A percentile compares a stretch with the other conserved stretches of the same genome.
phyloP scores from a whole-genome alignment of 2,113 vertebrate species.

The Embiotoca jacksoni region DNA sequence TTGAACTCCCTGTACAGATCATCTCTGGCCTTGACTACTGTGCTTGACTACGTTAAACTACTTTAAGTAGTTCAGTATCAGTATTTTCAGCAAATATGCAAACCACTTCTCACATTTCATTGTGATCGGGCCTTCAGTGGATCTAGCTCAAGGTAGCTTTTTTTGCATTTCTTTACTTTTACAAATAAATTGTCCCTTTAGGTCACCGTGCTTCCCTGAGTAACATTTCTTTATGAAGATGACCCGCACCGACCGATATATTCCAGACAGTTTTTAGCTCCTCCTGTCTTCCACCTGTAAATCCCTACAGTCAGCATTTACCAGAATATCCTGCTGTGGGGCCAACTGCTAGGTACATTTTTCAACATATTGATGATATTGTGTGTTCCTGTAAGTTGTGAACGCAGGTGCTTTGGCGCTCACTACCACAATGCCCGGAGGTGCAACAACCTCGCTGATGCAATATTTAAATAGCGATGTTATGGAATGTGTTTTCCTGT shows the following conservation, averaged over 20 bases:
- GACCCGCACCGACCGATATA: constrained; percentile 48
- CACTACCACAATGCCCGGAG: constrained; percentile 24
- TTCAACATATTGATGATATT: constrained; percentile 51
- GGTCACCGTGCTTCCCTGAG: constrained; percentile 46
- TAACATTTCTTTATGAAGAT: constrained; percentile 61
- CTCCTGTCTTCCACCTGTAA: constrained; percentile 42
- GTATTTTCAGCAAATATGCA: constrained; percentile 13
- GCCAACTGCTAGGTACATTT: constrained; percentile 53
- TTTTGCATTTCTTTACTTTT: constrained; percentile 20
- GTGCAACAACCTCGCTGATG: constrained; percentile 13
- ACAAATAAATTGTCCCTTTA: constrained; percentile 53
- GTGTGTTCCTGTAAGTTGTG: constrained; percentile 21
- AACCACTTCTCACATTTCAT: constrained; percentile 17
- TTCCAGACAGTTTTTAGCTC: constrained; percentile 60
- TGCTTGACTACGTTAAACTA: too few species aligned
- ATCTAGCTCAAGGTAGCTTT: constrained; percentile 4
- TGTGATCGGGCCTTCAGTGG: not conserved
- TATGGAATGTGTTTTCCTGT: constrained; percentile 10
- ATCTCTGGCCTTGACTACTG: not conserved
- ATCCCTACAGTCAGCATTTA: constrained; percentile 63
- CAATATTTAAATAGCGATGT: constrained; percentile 27
- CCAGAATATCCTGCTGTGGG: constrained; percentile 35
- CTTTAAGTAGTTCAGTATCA: constrained; percentile 11
- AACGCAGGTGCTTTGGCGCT: constrained; percentile 26
- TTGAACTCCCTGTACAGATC: not conserved